Evolutionary conservation across 2,113 vertebrate genomes (phyloP), one percentile per base, ranked within the genome.

Genomic region (Cryptomyrus ogoouensis): DNA sequence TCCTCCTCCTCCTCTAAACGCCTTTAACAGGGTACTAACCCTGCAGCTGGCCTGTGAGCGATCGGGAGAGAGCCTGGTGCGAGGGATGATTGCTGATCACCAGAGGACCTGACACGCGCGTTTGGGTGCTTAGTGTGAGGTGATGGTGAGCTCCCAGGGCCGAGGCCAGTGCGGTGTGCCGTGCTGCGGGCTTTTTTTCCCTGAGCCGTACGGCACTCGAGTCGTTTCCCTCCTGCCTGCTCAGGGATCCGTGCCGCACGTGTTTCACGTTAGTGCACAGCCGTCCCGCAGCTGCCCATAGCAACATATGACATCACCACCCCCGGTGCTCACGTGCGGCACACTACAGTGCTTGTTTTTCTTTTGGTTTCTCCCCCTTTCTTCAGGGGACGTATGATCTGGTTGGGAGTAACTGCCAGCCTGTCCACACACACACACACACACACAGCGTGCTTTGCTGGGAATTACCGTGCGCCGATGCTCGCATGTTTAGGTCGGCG

Each of bases 291-390:
- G 95, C 95, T 95, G 93, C 94, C 74, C 95, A 94, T 95, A 95
- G 95, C 95, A 95, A 95, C 95, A 95, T 94, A 95, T 96, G 95
- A 96, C 95, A 95, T 96, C 95, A 96, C 95, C 92, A 89, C 94
- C 85, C 93, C 94, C 92, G 91, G 88, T 1, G 50, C 93, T 94
- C 94, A 94, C 91, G 89, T 94, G 93, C 91, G 7, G 92, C 92
- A 83, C 90, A 92, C 93, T 94, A 92, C 92, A 93, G 90, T 92
- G 88, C 70, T 91, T 90, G 58, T 87, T 92, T 92, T 90, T 94
- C 89, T 90, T 85, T 91, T 89, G 31, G 31, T 93, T 88, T 74
- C 47, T 90, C 91, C 70, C 89, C 46, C 46, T 91, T 90, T 91
- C 15, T 90, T 10, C 84, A 44, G 50, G 87, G 74, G 17, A 80